Base-by-base conservation (phyloP, 2,797 vertebrate genomes). In the Chromis chromis region DNA sequence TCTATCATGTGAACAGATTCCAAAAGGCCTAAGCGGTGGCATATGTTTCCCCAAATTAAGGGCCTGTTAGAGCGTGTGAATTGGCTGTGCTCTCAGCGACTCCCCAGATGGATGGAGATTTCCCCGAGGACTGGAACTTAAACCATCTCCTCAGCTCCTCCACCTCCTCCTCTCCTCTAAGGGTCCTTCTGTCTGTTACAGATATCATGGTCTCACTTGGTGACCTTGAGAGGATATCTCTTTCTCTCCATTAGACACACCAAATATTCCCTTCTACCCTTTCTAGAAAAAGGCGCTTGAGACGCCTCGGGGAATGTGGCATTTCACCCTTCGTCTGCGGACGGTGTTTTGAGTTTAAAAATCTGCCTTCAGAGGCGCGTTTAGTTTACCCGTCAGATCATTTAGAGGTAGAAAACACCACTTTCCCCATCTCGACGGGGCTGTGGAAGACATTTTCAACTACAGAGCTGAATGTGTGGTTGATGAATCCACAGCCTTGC, bases 41-140 rank as follows among this genome's bases (percentile, higher is more conserved):
- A 93, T 90, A 91, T 93, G 90, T 90, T 92, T 88, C 67, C 60
- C 65, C 69, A 89, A 90, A 91, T 92, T 79, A 89, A 86, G 73
- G 53, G 82, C 74, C 75, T 84, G 86, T 88, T 83, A 81, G 84
- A 84, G 78, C 79, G 66, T 86, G 80, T 78, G 87, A 86, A 87
- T 85, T 86, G 88, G 86, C 82, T 83, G 70, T 3, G 56, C 79
- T 88, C 65, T 81, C 78, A 53, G 66, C 33, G 10, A 78, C 74
- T 86, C 79, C 89, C 85, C 87, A 90, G 88, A 93, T 90, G 88
- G 89, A 89, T 78, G 65, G 61, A 79, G 78, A 88, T 91, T 88
- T 93, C 92, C 89, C 87, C 4, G 49, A 86, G 88, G 90, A 89
- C 54, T 52, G 70, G 67, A 88, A 86, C 79, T 88, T 83, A 83